Evolutionary conservation across 2,888 invertebrate species (phyloP), one percentile per base, ranked within the genome.

Genomic region (Agapostemon virescens): DNA sequence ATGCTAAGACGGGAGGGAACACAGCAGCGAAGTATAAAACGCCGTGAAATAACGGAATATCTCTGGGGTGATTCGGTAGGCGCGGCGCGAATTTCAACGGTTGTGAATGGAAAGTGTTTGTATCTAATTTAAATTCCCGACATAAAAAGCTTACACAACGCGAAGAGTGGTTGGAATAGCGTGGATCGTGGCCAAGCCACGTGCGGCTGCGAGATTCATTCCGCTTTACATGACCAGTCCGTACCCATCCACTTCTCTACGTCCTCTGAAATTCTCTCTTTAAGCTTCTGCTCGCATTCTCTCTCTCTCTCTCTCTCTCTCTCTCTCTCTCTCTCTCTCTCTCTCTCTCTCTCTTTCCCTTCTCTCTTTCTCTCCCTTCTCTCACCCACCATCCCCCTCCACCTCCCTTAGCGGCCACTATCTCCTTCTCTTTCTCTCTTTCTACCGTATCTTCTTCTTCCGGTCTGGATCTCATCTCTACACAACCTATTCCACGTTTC

Each of bases 151-250:
- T 90, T 88, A 87, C 88, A 89, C 87, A 88, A 88, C 84, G 87
- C 86, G 85, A 87, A 82, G 87, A 80, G 84, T 87, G 85, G 85
- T 84, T 80, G 89, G 89, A 86, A 87, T 86, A 88, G 90, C 87
- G 90, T 90, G 91, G 91, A 91, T 90, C 88, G 88, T 79, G 90
- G 90, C 91, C 91, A 91, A 91, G 91, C 90, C 91, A 91, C 91
- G 91, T 91, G 91, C 91, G 91, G 91, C 91, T 88, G 86, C 88
- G 90, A 91, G 91, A 91, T 91, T 91, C 91, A 91, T 91, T 91
- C 91, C 90, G 89, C 89, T 90, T 90, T 90, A 90, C 90, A 90
- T 90, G 90, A 89, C 88, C 88, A 86, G 88, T 86, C 89, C 86
- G 88, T 88, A 83, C 88, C 87, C 88, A 86, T 86, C 88, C 87